Evolutionary conservation across 2,797 vertebrate genomes (phyloP).

Genomic region (Mallotus villosus): DNA sequence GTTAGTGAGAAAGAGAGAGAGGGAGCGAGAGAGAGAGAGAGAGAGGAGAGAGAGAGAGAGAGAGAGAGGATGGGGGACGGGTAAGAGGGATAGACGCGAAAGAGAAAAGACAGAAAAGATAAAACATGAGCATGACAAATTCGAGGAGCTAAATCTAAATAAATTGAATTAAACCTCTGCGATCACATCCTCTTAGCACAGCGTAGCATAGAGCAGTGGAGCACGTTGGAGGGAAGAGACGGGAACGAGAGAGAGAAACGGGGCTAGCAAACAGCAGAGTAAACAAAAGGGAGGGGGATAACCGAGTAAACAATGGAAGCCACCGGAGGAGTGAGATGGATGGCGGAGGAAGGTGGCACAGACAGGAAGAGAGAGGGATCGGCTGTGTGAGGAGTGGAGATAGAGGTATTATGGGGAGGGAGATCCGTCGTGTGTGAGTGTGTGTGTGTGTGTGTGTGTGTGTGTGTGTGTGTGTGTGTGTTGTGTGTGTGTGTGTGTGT

Average conservation of each 20-base stretch:
- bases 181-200: conserved; percentile 29
- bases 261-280: conserved; percentile 42
- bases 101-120: not conserved
- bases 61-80: not conserved
- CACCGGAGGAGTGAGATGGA: conserved; percentile 58
- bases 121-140: conserved; percentile 41
- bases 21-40: not conserved
- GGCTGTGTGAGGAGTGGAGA: not conserved
- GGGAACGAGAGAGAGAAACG: conserved; percentile 23
- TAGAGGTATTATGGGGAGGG: not conserved
- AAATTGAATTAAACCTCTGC: conserved; percentile 50
- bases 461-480: conserved; percentile 38
- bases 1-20: conserved; percentile 28
- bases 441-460: conserved; percentile 22
- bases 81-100: no score
- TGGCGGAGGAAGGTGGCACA: conserved; percentile 48
- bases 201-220: not conserved
- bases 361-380: conserved; percentile 19
- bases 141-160: conserved; percentile 51
- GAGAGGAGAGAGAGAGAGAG: conserved; percentile 32
- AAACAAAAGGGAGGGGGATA: conserved; percentile 65
- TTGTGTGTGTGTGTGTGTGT: conserved; percentile 19
- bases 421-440: conserved; percentile 1
- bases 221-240: conserved; percentile 13
- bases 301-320: conserved; percentile 63